Evolutionary conservation across 2,797 vertebrate species (phyloP), one percentile per base, ranked within the genome.

Genomic region (Hydrophis major): DNA sequence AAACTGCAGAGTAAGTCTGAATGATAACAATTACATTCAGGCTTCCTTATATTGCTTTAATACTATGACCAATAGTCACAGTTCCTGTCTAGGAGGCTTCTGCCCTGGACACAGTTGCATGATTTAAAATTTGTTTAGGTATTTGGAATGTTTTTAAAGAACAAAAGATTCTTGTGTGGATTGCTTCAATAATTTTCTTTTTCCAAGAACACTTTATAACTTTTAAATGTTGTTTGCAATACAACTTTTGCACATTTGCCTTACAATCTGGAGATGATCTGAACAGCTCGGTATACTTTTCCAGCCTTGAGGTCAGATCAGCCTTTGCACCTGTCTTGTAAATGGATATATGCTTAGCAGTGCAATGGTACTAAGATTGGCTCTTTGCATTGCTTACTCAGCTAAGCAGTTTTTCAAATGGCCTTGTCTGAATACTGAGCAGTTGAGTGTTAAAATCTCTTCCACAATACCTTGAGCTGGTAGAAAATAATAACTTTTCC

Each of bases 301-400:
- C n/a, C 37, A 42, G 60, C 87, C 12, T 27, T 86, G 92, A 89
- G 87, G 60, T 91, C 90, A 89, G 74, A 94, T 50, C 27, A 63
- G 86, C 78, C 60, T 87, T 88, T 94, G 93, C 94, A 94, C 91
- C 93, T 94, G 93, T 93, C 88, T 59, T 94, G 94, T 94, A 94
- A 94, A 89, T 56, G 69, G 94, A 94, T 94, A 92, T 90, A 90
- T 94, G 83, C 92, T 86, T 88, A 89, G 92, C 92, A 83, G 86
- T 94, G 63, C 61, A 91, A 74, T 16, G 47, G 87, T 87, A 93
- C 92, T 94, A 94, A 94, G 92, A 94, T 93, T 90, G 94, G 92
- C 63, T 94, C n/a, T 92, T 74, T 74, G 83, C 50, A 92, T 88
- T 53, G 78, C 83, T n/a, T 69, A n/a, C 28, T 13, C 83, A 92